Percentiles rank a stretch among this genome's conserved stretches.
phyloP scores from a whole-genome alignment of 2,888 invertebrate species.

The Tanytarsus gracilentus region DNA sequence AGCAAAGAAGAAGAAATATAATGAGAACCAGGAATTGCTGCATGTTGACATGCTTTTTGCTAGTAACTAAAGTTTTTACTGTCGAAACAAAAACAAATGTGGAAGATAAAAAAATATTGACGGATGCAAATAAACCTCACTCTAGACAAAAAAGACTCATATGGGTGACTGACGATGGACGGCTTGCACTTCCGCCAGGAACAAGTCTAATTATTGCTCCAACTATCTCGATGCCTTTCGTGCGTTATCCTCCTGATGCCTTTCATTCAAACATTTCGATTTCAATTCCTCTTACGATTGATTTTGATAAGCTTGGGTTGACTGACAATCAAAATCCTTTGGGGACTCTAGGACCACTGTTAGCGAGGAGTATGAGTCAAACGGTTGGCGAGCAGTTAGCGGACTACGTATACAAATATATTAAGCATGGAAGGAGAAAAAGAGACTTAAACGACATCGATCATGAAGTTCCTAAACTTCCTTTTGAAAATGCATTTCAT shows the following conservation, averaged over 20 bases:
- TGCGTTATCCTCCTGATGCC: constrained; percentile 75
- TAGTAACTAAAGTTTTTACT: not conserved
- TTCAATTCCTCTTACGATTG: constrained; percentile 75
- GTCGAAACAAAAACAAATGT: not conserved
- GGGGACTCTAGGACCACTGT: constrained; percentile 66
- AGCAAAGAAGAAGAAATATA: no score
- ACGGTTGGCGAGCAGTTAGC: constrained; percentile 56
- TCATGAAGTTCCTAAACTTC: constrained; percentile 43
- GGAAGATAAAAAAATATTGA: not conserved
- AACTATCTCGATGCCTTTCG: constrained; percentile 70
- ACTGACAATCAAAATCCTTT: constrained; percentile 85
- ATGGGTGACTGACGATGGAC: constrained; percentile 78
- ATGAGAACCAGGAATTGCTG: no score
- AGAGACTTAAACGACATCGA: constrained; percentile 26
- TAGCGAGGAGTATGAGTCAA: constrained; percentile 66
- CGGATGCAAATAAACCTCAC: constrained; percentile 47
- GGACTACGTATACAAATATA: constrained; percentile 56
- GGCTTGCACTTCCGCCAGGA: constrained; percentile 74
- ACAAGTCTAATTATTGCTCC: constrained; percentile 71
- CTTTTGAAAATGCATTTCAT: constrained; percentile 52
- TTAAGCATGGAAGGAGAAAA: constrained; percentile 47
- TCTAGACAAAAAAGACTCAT: constrained; percentile 72
- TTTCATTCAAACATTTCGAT: constrained; percentile 76
- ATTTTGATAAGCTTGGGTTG: constrained; percentile 73
- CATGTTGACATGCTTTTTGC: not conserved